Conservation (phyloP, 2,888 invertebrate species). For the Nesidiocoris tenuis region DNA sequence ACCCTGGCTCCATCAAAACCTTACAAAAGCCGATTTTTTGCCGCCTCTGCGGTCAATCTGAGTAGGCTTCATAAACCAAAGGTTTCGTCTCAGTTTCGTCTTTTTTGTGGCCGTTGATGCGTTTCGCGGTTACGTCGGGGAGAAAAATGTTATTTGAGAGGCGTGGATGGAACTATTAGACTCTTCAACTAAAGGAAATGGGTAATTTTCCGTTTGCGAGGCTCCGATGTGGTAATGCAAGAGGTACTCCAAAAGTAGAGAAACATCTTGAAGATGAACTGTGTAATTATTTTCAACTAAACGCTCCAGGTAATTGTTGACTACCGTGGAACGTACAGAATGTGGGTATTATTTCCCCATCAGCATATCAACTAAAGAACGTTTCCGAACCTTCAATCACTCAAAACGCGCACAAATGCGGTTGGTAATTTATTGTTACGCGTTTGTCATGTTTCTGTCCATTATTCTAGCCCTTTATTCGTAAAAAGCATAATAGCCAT, state of each 20-base stretch:
- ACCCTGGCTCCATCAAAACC: neutral
- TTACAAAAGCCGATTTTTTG: neutral
- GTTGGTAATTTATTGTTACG: too few species aligned
- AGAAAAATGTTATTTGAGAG: neutral
- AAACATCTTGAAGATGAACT: neutral
- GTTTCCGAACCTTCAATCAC: too few species aligned
- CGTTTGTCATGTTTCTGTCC: too few species aligned
- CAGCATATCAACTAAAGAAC: neutral
- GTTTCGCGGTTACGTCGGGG: neutral
- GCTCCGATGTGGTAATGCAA: neutral
- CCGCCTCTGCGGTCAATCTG: neutral
- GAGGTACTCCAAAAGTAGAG: neutral
- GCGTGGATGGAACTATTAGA: neutral
- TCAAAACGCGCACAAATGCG: too few species aligned
- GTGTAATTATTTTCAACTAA: neutral
- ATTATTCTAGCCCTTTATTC: too few species aligned
- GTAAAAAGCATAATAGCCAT: too few species aligned
- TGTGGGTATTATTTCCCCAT: neutral
- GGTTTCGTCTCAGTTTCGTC: neutral
- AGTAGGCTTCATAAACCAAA: neutral
- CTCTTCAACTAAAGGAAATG: neutral
- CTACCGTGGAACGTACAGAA: neutral
- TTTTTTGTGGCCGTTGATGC: neutral
- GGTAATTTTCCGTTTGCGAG: neutral
- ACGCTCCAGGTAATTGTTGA: neutral